phyloP scores from a whole-genome alignment of 2,888 invertebrate species.

The Cerceris ruficornis region DNA sequence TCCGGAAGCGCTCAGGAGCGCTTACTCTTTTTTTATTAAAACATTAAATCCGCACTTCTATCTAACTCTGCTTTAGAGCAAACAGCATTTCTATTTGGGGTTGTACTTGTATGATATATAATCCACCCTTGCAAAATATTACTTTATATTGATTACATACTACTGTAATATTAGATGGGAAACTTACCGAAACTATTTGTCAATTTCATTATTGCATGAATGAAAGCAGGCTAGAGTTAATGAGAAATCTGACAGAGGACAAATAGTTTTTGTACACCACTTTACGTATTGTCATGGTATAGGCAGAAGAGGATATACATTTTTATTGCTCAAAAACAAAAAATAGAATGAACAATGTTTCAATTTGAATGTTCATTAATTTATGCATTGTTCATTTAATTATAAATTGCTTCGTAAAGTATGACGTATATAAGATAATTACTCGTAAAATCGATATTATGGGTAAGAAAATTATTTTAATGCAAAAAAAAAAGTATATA shows the following conservation, averaged over 20 bases:
- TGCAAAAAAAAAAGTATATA: conserved; percentile 25
- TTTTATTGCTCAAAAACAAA: conserved; percentile 68
- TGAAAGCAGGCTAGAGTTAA: conserved; percentile 28
- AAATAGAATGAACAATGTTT: conserved; percentile 59
- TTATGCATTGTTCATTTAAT: conserved; percentile 52
- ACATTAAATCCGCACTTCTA: conserved; percentile 58
- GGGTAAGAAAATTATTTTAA: conserved; percentile 55
- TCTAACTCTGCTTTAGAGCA: conserved; percentile 71
- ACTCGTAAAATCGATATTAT: conserved; percentile 44
- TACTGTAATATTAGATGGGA: conserved; percentile 51
- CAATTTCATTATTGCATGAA: conserved; percentile 50
- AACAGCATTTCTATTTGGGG: conserved; percentile 75
- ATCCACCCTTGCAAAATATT: conserved; percentile 60
- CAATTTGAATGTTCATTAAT: conserved; percentile 43
- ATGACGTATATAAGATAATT: conserved; percentile 34
- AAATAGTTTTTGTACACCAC: conserved; percentile 52
- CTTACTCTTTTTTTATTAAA: conserved; percentile 92
- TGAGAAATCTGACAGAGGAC: conserved; percentile 18
- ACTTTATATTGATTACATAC: conserved; percentile 60
- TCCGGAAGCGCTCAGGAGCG: conserved; percentile 94
- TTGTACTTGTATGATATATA: conserved; percentile 73
- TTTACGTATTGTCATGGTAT: conserved; percentile 51
- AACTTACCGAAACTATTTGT: conserved; percentile 48
- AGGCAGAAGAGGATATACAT: conserved; percentile 49
- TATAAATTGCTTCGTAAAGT: conserved; percentile 34